Percentiles rank a stretch among this genome's conserved stretches.
These are phyloP conservation scores for Dissostichus mawsoni DNA, from an alignment of 2,113 vertebrate species.

Conservation along the genomic window DNA sequence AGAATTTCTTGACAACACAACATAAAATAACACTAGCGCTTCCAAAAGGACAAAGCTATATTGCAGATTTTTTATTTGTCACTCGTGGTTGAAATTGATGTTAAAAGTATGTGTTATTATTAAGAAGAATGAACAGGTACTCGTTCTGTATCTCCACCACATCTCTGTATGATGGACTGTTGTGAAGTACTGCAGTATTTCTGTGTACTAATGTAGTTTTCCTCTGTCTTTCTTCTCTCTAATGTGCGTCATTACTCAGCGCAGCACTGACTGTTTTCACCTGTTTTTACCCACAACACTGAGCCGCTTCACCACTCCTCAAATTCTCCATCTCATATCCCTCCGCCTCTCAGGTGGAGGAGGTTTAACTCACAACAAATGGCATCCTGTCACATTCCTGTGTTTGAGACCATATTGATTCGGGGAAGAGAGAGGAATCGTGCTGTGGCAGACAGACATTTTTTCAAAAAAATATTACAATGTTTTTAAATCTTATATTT, in stretches of 20 bases:
- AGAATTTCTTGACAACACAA: too few relatives aligned
- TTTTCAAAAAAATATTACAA: too few relatives aligned
- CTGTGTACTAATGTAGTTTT: not conserved
- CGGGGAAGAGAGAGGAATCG: too few relatives aligned
- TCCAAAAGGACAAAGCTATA: too few relatives aligned
- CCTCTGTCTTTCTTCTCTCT: not conserved
- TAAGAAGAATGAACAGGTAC: not conserved
- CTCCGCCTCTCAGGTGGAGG: not conserved
- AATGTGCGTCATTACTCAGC: conserved; percentile 30
- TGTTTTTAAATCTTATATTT: too few relatives aligned
- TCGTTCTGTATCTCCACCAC: not conserved
- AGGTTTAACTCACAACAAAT: too few relatives aligned
- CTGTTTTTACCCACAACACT: conserved; percentile 30
- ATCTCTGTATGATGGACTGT: not conserved
- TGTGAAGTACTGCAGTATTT: not conserved
- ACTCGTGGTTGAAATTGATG: too few relatives aligned
- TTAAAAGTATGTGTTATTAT: not conserved
- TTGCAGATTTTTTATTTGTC: too few relatives aligned
- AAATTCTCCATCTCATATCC: not conserved
- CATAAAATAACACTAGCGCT: too few relatives aligned
- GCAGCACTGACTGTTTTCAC: conserved; percentile 12
- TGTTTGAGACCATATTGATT: too few relatives aligned
- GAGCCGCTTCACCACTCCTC: conserved; percentile 1
- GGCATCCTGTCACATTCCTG: too few relatives aligned
- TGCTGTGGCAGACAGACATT: too few relatives aligned